Base-by-base conservation (phyloP, 2,797 vertebrate species). In the Phyllotis vaccarum region DNA sequence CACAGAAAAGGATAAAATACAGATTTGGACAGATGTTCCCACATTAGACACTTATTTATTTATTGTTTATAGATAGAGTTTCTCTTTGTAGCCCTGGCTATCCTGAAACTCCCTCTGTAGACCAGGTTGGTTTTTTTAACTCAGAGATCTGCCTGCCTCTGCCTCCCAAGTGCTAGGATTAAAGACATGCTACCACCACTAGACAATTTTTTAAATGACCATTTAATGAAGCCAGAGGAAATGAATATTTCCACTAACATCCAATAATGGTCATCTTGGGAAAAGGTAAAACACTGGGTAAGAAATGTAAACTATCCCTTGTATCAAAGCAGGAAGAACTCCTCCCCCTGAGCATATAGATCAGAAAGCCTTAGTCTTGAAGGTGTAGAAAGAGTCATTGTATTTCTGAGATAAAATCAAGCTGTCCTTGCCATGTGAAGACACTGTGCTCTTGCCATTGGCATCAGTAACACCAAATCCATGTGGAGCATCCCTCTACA, bases 191-290 rank as follows among this genome's bases (percentile, higher is more conserved):
- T n/a, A 3, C 29, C 17, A 83, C 46, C n/a, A 70, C 87, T 46
- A 68, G 85, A 90, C n/a, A 92, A 40, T 52, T 90, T 97, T 89
- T 82, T n/a, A 94, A 94, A 37, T 80, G 56, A 27, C 24, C 72
- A 12, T 29, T n/a, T n/a, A 87, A 56, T 3, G n/a, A 52, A 58
- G 14, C 11, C 29, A 43, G 31, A 22, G 17, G 34, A 11, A 89
- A 81, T 27, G 9, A 49, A 16, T 86, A 89, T 74, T 94, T 94
- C 52, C 52, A 72, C 43, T 70, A 87, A 56, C 16, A 19, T 34
- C 3, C 70, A 70, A 0, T 75, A 81, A 21, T 6, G 6, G 56
- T 95, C 40, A 91, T 91, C 46, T 87, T 43, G 9, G 68, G 22
- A 93, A 91, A 52, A 81, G 14, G 13, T 68, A 21, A 92, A 62